phyloP scores from a whole-genome alignment of 2,797 vertebrate genomes.

The Rhinichthys osculus region DNA sequence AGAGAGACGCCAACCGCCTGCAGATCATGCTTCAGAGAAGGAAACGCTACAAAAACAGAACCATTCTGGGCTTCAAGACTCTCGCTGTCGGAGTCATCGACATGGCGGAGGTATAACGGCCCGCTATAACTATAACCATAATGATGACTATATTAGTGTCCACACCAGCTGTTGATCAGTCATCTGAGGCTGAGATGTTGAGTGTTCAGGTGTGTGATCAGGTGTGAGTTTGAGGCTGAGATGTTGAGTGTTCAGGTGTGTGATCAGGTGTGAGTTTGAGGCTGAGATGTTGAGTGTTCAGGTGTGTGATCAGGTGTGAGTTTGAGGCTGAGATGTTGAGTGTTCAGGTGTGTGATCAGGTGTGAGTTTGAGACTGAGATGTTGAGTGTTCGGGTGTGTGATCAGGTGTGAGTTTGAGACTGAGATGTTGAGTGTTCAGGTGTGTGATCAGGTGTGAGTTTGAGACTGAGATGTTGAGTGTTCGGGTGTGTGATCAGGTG shows the following conservation, averaged over 20 bases:
- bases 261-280: too few species aligned
- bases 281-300: background rate
- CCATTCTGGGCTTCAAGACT: constrained; percentile 93
- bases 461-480: background rate
- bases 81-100: constrained; percentile 90
- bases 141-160: background rate
- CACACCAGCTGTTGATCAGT: background rate
- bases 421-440: background rate
- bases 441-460: too few species aligned
- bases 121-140: background rate
- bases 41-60: constrained; percentile 94
- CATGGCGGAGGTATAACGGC: constrained; percentile 86
- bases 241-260: background rate
- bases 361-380: too few species aligned
- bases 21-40: constrained; percentile 93
- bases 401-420: constrained; percentile 70
- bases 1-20: constrained; percentile 90
- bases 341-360: background rate
- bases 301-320: constrained; percentile 73
- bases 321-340: too few species aligned
- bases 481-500: too few species aligned
- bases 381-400: background rate
- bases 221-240: constrained; percentile 69
- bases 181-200: background rate
- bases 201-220: constrained; percentile 55